Evolutionary conservation across 2,888 invertebrate genomes (phyloP), one percentile per base, ranked within the genome.

Genomic region (Sphinx pinastri): DNA sequence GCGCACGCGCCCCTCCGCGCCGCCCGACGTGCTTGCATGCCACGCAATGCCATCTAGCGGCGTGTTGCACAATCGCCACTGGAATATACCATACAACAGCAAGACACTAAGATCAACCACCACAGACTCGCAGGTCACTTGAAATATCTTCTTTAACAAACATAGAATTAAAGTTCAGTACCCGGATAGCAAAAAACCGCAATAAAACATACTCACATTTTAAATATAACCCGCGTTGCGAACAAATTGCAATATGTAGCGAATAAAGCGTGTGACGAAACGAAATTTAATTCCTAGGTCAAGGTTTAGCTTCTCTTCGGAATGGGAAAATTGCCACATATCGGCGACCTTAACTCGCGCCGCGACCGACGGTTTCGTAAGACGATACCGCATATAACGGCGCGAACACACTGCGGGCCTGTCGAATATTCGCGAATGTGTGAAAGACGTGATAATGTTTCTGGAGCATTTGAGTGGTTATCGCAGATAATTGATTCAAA

Each of bases 311-410:
- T 90, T 91, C 85, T 92, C 93, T 90, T 93, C 93, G 91, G 92
- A 94, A 91, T 92, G 91, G 89, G 90, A 92, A 92, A 92, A 93
- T 94, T 94, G 92, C 94, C 92, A 92, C 93, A 93, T 80, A 90
- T 88, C 77, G 79, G 81, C 86, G 93, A 92, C 93, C 93, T 93
- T 92, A 92, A 87, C 91, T 89, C 84, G 79, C 78, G 82, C 82
- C 83, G 86, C 83, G 88, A 84, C 88, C 85, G 87, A 85, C 78
- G 81, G 86, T 92, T 88, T 89, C 88, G 88, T 84, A 89, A 89
- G 82, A 85, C 81, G 79, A 79, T 76, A 81, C 79, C 73, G 81
- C 82, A 79, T 85, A 84, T 85, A 84, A 84, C 82, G 80, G 77
- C 73, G 78, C 79, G 80, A 82, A 79, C 80, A 85, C 81, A 80